Evolutionary conservation across 2,888 invertebrate species (phyloP).

Genomic region (Himalopsyche tibetana): DNA sequence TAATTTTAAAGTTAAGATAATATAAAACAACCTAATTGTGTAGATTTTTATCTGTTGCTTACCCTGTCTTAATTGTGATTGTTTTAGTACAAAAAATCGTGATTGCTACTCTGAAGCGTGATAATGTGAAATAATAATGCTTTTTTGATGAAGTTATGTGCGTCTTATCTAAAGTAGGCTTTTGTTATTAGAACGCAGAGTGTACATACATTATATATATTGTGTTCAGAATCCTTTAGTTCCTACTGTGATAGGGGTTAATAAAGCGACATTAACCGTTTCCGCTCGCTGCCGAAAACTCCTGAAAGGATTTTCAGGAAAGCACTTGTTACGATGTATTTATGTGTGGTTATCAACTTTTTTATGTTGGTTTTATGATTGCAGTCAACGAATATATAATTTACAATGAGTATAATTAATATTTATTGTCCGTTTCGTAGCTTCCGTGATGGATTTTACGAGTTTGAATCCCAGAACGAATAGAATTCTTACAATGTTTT

Average conservation of each 20-base stretch:
- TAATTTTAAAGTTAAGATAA: too few relatives aligned
- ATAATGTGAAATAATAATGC: conserved; percentile 15
- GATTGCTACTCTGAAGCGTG: not conserved
- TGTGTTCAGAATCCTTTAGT: conserved; percentile 42
- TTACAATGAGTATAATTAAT: too few relatives aligned
- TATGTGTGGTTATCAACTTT: conserved; percentile 17
- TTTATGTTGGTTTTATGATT: not conserved
- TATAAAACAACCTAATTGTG: too few relatives aligned
- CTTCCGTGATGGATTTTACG: too few relatives aligned
- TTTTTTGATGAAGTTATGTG: conserved; percentile 36
- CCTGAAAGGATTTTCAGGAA: conserved; percentile 41
- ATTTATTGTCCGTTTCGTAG: too few relatives aligned
- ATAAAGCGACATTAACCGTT: conserved; percentile 43
- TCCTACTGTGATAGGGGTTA: conserved; percentile 42
- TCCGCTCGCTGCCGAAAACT: conserved; percentile 41
- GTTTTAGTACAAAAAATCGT: not conserved
- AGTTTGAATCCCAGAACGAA: too few relatives aligned
- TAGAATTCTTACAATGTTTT: too few relatives aligned
- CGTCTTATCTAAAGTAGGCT: conserved; percentile 28
- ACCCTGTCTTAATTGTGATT: not conserved
- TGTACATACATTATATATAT: conserved; percentile 34
- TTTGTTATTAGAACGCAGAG: conserved; percentile 35
- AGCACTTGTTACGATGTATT: conserved; percentile 42
- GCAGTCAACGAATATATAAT: too few relatives aligned
- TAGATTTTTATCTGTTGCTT: not conserved